Base-by-base conservation (phyloP, 2,113 vertebrate species). In the Lichenostomus cassidix region DNA sequence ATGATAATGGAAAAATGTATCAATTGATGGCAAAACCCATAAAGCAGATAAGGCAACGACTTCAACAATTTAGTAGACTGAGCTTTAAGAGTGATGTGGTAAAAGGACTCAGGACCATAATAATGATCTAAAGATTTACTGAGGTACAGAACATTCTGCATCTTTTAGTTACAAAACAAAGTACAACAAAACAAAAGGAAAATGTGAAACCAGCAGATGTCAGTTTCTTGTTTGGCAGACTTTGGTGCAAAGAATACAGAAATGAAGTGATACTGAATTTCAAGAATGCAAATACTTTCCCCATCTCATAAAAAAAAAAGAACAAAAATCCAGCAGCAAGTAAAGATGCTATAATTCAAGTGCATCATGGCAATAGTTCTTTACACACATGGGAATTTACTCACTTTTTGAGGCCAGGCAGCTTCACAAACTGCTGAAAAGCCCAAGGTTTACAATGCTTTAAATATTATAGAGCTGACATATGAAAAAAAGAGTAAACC, bases 261-360 rank as follows among this genome's bases (percentile, higher is more conserved):
- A 95, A 70, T 44, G 87, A 89, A 96, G 50, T n/a, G 63, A 92
- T 91, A 73, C 27, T 62, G 39, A 87, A 94, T 69, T 92, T 95
- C 80, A 89, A 91, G 85, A 97, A 95, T 87, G 83, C 74, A 94
- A 91, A 80, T 83, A 91, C 67, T 83, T 96, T 85, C 92, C 82
- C 20, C 83, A 85, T 92, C 69, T 92, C 78, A 5, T 87, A 92
- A 96, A 46, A 90, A 86, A 91, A 67, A 52, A 91, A 47, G 64
- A 71, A 89, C 20, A 82, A 59, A 83, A 93, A 83, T 74, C 78
- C 85, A 52, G 63, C 47, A 73, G n/a, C 37, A 70, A 84, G 49
- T 73, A 42, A 91, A 68, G 69, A 90, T 25, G 80, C 19, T 64
- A 8, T 15, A 88, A 94, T 64, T 91, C 56, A 94, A 94, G 77